Evolutionary conservation across 2,113 vertebrate genomes (phyloP).

Genomic region (Reinhardtius hippoglossoides): DNA sequence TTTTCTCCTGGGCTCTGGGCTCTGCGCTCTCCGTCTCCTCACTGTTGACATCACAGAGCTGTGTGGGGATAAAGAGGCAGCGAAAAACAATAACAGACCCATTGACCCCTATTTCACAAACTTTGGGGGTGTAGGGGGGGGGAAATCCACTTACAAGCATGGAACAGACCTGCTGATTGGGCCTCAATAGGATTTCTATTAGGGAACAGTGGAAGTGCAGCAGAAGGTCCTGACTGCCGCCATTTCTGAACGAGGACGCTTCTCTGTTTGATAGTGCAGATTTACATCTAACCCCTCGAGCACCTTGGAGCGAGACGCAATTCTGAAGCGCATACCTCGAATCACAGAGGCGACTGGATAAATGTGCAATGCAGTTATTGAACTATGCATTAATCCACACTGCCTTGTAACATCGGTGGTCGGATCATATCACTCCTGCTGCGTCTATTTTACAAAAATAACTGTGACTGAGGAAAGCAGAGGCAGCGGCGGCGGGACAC

Average conservation of each 20-base stretch:
- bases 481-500: conserved; percentile 19
- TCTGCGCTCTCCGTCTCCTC: conserved; percentile 65
- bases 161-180: conserved; percentile 68
- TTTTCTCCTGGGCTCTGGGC: conserved; percentile 30
- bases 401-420: conserved; percentile 38
- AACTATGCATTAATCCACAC: conserved; percentile 44
- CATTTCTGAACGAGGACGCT: conserved; percentile 41
- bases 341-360: conserved; percentile 41
- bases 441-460: conserved; percentile 25
- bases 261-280: conserved; percentile 33
- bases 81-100: conserved; percentile 79
- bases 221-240: conserved; percentile 58
- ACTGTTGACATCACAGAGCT: conserved; percentile 73
- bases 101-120: conserved; percentile 80
- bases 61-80: conserved; percentile 75
- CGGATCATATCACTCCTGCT: conserved; percentile 33
- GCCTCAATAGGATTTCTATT: conserved; percentile 63
- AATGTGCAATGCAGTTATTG: conserved; percentile 31
- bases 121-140: conserved; percentile 63
- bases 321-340: conserved; percentile 22
- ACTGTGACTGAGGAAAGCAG: neutral
- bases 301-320: conserved; percentile 16
- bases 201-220: conserved; percentile 47
- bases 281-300: conserved; percentile 53
- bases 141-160: conserved; percentile 70